These are phyloP conservation scores for Bugula neritina DNA, from an alignment of 2,888 invertebrate genomes.

Conservation along the genomic window DNA sequence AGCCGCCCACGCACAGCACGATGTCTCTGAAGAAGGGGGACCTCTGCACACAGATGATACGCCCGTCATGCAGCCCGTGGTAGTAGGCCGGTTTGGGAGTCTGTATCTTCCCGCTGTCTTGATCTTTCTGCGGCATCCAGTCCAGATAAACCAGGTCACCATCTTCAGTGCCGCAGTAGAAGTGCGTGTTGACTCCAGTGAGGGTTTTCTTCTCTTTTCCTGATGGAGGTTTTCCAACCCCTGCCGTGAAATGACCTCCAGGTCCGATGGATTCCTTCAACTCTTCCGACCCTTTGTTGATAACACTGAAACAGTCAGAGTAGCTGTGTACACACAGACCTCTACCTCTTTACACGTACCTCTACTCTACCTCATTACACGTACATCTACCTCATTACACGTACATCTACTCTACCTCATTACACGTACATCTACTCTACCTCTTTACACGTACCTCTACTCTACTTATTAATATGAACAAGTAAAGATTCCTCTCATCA, in stretches of 20 bases:
- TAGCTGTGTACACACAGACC: too few relatives aligned
- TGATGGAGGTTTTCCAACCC: slow-evolving; percentile 41
- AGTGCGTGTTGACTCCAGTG: slow-evolving; percentile 46
- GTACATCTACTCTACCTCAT: too few relatives aligned
- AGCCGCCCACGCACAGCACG: slow-evolving; percentile 69
- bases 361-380: too few relatives aligned
- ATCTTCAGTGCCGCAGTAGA: slow-evolving; percentile 54
- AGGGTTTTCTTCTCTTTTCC: slow-evolving; percentile 48
- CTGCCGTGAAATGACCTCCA: slow-evolving; percentile 36
- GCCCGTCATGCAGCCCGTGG: slow-evolving; percentile 49
- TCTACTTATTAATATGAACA: too few relatives aligned
- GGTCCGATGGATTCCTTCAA: slow-evolving; percentile 35
- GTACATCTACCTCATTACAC: too few relatives aligned
- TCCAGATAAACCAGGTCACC: slow-evolving; percentile 54
- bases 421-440: too few relatives aligned
- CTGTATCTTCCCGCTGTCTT: slow-evolving; percentile 52
- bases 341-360: too few relatives aligned
- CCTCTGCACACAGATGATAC: slow-evolving; percentile 44
- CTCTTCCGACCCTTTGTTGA: slow-evolving; percentile 35
- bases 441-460: too few relatives aligned
- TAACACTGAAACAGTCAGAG: slow-evolving; percentile 36
- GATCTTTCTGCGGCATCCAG: slow-evolving; percentile 55
- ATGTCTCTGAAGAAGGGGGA: slow-evolving; percentile 63
- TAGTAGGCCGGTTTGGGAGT: slow-evolving; percentile 53
- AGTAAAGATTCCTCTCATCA: too few relatives aligned